Conservation (phyloP, 2,888 invertebrate genomes). For the Suillia variegata region DNA sequence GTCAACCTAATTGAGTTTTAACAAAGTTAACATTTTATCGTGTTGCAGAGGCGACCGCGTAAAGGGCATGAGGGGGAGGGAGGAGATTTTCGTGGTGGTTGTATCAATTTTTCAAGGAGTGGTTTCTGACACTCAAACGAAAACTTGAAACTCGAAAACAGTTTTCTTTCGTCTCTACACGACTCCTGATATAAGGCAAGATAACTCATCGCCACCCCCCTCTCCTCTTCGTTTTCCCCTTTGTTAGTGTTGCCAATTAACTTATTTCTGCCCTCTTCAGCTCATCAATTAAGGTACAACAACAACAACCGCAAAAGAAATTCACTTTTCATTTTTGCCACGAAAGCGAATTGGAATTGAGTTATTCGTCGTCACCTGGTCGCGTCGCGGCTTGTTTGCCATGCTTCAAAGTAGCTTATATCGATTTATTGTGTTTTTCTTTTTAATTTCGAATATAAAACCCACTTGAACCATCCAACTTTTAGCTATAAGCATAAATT, state of each 20-base stretch:
- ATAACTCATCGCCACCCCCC: no score
- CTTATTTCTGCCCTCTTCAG: constrained; percentile 41
- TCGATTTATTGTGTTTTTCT: no score
- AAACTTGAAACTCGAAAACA: background rate
- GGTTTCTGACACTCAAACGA: background rate
- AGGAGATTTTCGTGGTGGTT: background rate
- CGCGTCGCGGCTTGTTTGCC: background rate
- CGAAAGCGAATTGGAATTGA: no score
- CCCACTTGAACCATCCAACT: no score
- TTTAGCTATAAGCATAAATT: no score
- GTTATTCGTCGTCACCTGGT: constrained; percentile 5
- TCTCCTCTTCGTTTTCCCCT: background rate
- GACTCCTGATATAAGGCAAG: no score
- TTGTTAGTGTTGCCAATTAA: constrained; percentile 25
- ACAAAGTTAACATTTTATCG: background rate
- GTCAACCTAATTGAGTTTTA: constrained; percentile 1
- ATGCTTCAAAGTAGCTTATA: background rate
- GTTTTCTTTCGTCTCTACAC: background rate
- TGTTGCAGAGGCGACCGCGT: background rate
- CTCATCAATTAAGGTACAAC: constrained; percentile 39
- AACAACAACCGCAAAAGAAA: constrained; percentile 26
- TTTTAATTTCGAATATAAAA: no score
- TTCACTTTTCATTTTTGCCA: background rate
- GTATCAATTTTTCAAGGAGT: constrained; percentile 4
- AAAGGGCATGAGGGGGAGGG: background rate